phyloP scores from a whole-genome alignment of 2,888 invertebrate species.

The Onchidella celtica region DNA sequence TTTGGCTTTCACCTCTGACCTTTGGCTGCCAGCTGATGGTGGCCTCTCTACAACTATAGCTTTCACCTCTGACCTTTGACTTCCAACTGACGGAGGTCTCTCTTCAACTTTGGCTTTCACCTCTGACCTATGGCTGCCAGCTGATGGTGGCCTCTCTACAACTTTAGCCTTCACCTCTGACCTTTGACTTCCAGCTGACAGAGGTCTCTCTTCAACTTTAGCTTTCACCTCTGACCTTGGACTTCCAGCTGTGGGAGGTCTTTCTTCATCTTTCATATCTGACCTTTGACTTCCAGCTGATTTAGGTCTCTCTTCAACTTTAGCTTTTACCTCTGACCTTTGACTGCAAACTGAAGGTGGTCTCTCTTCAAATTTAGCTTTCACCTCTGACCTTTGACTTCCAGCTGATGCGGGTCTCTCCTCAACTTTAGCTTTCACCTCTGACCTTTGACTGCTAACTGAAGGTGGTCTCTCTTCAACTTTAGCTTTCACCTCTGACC shows the following conservation, averaged over 20 bases:
- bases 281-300: conserved; percentile 4
- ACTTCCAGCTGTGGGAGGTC: not conserved
- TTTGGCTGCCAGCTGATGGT: not conserved
- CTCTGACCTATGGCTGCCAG: not conserved
- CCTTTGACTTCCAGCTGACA: not conserved
- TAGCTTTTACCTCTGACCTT: not conserved
- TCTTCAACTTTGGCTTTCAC: not conserved
- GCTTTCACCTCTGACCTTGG: not conserved
- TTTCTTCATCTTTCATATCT: not conserved
- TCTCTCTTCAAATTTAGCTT: not conserved
- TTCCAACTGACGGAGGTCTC: not conserved
- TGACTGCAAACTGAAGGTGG: not conserved
- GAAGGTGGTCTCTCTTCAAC: conserved; percentile 9
- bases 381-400: not conserved
- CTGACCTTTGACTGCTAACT: not conserved
- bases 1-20: not conserved
- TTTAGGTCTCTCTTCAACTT: not conserved
- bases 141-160: conserved; percentile 13
- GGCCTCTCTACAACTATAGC: not conserved
- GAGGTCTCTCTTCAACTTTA: not conserved
- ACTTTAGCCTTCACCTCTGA: not conserved
- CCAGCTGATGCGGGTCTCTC: not conserved
- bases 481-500: not conserved
- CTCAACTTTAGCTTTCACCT: not conserved
- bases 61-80: not conserved